Evolutionary conservation across 1,140 invertebrate species (phyloP).

Genomic region (Hermetia illucens): DNA sequence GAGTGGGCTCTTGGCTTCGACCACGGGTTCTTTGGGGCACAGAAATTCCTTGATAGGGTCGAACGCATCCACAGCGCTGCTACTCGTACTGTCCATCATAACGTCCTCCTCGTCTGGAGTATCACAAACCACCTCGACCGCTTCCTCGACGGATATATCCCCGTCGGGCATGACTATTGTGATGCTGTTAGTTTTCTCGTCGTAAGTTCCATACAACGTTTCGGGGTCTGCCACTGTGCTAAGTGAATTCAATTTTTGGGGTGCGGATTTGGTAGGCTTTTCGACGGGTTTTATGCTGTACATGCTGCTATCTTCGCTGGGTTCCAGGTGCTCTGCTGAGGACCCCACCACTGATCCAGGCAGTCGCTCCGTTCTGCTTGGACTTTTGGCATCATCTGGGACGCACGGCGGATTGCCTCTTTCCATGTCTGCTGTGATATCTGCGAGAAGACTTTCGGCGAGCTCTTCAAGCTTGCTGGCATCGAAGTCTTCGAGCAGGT

Average conservation of each 20-base stretch:
- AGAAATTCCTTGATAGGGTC: neutral
- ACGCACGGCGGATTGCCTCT: constrained; percentile 39
- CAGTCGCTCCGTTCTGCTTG: constrained; percentile 27
- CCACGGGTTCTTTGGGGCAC: neutral
- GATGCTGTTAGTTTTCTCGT: constrained; percentile 54
- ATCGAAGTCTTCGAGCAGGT: constrained; percentile 53
- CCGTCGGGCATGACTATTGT: constrained; percentile 52
- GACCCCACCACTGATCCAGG: constrained; percentile 56
- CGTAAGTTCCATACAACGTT: constrained; percentile 52
- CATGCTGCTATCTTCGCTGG: constrained; percentile 41
- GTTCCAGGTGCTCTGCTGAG: constrained; percentile 65
- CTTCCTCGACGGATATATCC: constrained; percentile 38
- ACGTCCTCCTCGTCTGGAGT: too few relatives aligned
- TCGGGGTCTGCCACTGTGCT: constrained; percentile 33
- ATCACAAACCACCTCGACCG: constrained; percentile 31
- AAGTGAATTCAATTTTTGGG: constrained; percentile 6
- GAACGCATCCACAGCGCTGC: neutral
- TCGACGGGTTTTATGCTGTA: constrained; percentile 33
- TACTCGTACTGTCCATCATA: too few relatives aligned
- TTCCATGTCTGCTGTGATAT: constrained; percentile 60
- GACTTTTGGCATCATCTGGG: constrained; percentile 28
- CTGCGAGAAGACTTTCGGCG: constrained; percentile 62
- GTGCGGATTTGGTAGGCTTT: constrained; percentile 19
- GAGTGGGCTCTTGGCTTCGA: neutral
- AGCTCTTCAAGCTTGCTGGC: constrained; percentile 58